A percentile compares a stretch with the other conserved stretches of the same genome.
These are phyloP conservation scores for Paralvinella palmiformis DNA, from an alignment of 1,140 invertebrate species.

Conservation along the genomic window DNA sequence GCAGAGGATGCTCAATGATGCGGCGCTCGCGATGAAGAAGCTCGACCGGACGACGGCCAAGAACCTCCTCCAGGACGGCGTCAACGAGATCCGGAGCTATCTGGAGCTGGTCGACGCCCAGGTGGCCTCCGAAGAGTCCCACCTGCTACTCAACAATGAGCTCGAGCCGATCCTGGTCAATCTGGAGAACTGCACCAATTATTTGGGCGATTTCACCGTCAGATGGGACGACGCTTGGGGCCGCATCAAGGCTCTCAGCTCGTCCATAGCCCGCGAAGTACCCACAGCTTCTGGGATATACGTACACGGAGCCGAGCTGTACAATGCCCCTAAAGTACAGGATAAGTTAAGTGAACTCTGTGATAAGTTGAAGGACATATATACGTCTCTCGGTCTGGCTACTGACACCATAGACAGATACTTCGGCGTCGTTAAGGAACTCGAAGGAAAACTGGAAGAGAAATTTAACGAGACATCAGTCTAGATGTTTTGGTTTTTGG, in stretches of 20 bases:
- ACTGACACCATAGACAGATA: neutral
- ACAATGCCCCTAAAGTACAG: neutral
- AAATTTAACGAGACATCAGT: no score
- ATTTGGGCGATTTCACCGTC: slow-evolving; percentile 3
- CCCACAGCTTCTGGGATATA: slow-evolving; percentile 8
- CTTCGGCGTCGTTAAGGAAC: no score
- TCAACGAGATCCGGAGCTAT: slow-evolving; percentile 1
- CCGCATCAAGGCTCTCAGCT: slow-evolving; percentile 10
- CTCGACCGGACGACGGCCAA: slow-evolving; percentile 13
- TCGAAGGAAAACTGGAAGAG: no score
- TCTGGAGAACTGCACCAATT: slow-evolving; percentile 8
- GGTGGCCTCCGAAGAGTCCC: neutral
- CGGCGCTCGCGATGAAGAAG: slow-evolving; percentile 5
- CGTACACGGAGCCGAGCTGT: slow-evolving; percentile 9
- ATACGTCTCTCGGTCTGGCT: neutral
- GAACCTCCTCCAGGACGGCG: slow-evolving; percentile 3
- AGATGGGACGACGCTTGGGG: slow-evolving; percentile 22
- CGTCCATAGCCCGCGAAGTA: slow-evolving; percentile 13
- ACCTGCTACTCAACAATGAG: neutral
- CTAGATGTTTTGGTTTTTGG: no score
- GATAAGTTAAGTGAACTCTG: slow-evolving; percentile 5
- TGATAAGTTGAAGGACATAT: slow-evolving; percentile 7
- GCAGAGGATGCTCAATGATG: neutral
- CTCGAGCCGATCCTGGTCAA: slow-evolving; percentile 14
- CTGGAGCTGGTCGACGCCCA: slow-evolving; percentile 3